phyloP scores from a whole-genome alignment of 2,113 vertebrate species.

The Gavia stellata region DNA sequence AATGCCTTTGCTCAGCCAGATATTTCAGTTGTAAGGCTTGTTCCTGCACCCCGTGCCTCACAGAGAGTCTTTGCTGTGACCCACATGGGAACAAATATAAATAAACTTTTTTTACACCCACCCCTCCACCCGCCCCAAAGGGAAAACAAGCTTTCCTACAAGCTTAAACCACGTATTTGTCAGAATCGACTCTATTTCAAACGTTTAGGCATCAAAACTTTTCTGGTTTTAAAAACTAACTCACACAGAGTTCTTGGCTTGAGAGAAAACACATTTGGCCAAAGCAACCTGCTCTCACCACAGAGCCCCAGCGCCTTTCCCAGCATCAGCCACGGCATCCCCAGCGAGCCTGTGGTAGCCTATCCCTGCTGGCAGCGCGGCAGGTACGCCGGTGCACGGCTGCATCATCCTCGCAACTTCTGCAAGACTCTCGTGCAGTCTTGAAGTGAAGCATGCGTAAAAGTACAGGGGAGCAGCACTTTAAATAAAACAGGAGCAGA shows the following conservation, averaged over 20 bases:
- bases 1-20: not conserved
- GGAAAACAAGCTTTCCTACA: not conserved
- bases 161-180: not conserved
- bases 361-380: fast-evolving
- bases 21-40: not conserved
- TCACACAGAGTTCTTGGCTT: not conserved
- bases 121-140: fast-evolving
- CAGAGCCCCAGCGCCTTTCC: not conserved
- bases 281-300: not conserved
- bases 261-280: not conserved
- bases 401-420: not conserved
- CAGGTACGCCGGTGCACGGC: fast-evolving
- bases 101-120: not conserved
- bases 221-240: not conserved
- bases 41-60: not conserved
- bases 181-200: not conserved
- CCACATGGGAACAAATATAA: not conserved
- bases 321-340: not conserved
- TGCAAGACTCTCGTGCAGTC: not conserved
- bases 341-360: fast-evolving
- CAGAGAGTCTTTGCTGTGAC: not conserved
- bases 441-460: not conserved
- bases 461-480: not conserved
- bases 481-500: not conserved
- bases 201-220: not conserved